phyloP scores from a whole-genome alignment of 2,888 invertebrate genomes.

The Nomada goodeniana region DNA sequence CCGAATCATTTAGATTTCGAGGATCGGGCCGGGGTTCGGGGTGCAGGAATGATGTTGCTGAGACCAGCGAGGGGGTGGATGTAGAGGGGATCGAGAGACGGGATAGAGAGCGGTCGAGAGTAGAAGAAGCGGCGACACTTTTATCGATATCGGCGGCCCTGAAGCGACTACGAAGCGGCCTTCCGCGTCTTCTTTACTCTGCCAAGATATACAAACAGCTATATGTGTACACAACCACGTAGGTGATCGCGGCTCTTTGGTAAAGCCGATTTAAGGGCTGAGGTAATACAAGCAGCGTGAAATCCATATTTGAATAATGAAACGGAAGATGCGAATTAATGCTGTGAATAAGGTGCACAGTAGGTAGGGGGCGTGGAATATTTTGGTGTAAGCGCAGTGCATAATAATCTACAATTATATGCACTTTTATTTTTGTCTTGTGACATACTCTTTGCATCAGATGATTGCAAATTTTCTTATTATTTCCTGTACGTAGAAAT shows the following conservation, averaged over 20 bases:
- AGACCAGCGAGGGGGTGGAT: constrained; percentile 32
- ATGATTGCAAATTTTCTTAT: too few relatives aligned
- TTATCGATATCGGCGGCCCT: constrained; percentile 66
- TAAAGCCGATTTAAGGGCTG: constrained; percentile 57
- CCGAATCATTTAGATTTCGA: constrained; percentile 76
- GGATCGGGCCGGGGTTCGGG: constrained; percentile 53
- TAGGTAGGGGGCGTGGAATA: neutral
- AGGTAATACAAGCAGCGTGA: constrained; percentile 19
- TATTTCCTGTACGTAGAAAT: too few relatives aligned
- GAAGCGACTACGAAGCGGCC: constrained; percentile 54
- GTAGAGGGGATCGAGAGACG: constrained; percentile 60
- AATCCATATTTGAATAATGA: constrained; percentile 42
- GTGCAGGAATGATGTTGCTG: constrained; percentile 54
- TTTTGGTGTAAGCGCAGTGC: neutral
- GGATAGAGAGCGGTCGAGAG: constrained; percentile 15
- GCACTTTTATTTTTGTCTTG: neutral
- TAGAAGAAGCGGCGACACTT: constrained; percentile 67
- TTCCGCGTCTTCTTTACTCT: constrained; percentile 62
- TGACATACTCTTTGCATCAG: neutral
- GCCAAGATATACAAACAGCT: constrained; percentile 62
- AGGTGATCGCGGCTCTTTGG: constrained; percentile 51
- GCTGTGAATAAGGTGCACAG: neutral
- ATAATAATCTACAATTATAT: constrained; percentile 3
- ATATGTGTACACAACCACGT: constrained; percentile 28
- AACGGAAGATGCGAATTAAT: constrained; percentile 25